phyloP scores from a whole-genome alignment of 2,113 vertebrate species.

The Girardinichthys multiradiatus region DNA sequence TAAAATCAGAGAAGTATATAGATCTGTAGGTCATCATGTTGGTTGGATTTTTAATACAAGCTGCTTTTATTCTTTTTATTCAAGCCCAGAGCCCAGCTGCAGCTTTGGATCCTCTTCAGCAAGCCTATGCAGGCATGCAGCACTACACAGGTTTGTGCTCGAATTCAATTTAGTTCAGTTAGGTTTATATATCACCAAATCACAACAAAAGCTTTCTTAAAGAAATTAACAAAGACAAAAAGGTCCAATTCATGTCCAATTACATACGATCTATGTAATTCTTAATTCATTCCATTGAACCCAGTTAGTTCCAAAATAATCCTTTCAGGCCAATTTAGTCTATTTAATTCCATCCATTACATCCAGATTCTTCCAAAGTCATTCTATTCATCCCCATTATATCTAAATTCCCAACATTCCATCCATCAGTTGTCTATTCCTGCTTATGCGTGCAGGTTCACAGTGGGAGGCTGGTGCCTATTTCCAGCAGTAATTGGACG shows the following conservation, averaged over 20 bases:
- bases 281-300: background rate
- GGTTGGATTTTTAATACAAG: background rate
- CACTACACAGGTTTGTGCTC: conserved; percentile 83
- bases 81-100: conserved; percentile 88
- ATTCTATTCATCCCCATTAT: too few species aligned
- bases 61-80: background rate
- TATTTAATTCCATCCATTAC: too few species aligned
- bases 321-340: background rate
- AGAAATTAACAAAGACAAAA: background rate
- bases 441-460: too few species aligned
- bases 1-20: background rate
- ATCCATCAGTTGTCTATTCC: too few species aligned
- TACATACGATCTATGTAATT: background rate
- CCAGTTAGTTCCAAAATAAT: background rate
- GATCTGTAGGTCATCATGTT: background rate
- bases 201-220: background rate
- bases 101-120: conserved; percentile 87
- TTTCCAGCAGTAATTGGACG: too few species aligned
- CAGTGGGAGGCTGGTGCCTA: too few species aligned
- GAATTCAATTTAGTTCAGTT: background rate
- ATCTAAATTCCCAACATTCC: too few species aligned
- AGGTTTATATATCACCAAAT: too few species aligned
- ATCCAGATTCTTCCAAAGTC: too few species aligned
- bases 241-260: background rate
- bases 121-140: conserved; percentile 90